Conservation (phyloP, 2,888 invertebrate species). For the Amiota communis region DNA sequence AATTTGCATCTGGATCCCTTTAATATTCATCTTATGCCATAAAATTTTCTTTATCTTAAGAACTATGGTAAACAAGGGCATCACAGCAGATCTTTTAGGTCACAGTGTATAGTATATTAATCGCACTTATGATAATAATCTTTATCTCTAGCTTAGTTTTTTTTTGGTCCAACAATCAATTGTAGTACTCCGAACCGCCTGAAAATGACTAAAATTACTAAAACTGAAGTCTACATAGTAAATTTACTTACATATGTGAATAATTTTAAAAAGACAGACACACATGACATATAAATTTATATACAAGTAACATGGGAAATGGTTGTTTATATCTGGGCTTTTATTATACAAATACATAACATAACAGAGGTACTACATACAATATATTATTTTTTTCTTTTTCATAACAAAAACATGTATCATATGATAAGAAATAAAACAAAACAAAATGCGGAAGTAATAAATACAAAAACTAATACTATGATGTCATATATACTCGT, state of each 20-base stretch:
- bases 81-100: too few relatives aligned
- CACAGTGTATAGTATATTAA: too few relatives aligned
- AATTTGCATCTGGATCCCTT: too few relatives aligned
- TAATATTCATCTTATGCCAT: too few relatives aligned
- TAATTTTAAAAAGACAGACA: background rate
- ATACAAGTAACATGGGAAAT: too few relatives aligned
- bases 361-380: slow-evolving; percentile 11
- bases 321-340: background rate
- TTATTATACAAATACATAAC: background rate
- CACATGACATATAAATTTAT: background rate
- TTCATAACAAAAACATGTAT: background rate
- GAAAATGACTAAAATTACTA: slow-evolving; percentile 43
- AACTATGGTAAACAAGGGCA: too few relatives aligned
- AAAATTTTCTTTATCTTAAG: too few relatives aligned
- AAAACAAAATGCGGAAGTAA: background rate
- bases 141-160: slow-evolving; percentile 2
- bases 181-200: slow-evolving; percentile 64
- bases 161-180: slow-evolving; percentile 41
- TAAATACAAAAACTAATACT: slow-evolving; percentile 15
- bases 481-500: slow-evolving; percentile 8
- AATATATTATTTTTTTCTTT: background rate
- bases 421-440: background rate
- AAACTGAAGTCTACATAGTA: background rate
- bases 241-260: background rate
- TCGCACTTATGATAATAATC: too few relatives aligned